Evolutionary conservation across 2,113 vertebrate genomes (phyloP), one percentile per base, ranked within the genome.

Genomic region (Tringa solitaria): DNA sequence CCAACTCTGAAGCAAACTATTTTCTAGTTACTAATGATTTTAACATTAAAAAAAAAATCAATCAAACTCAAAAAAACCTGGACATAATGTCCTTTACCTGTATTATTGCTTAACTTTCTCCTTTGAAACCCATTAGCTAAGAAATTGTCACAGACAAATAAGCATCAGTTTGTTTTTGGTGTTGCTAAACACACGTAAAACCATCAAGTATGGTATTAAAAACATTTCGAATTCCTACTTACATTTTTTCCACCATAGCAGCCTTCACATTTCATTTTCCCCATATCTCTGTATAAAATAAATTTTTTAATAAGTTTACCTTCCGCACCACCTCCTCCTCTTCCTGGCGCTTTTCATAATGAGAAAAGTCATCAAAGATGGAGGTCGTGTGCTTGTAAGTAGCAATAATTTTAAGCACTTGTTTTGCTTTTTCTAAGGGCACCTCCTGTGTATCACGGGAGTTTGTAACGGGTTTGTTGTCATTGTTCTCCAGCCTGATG

Each of bases 401-500:
- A 86, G 99, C 99, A 92, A 99, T 99, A 85, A 99, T 99, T 98
- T 98, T 99, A 95, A 99, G 99, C 98, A 99, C 99, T 98, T 99
- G 99, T 98, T 99, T 99, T 8, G 99, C 99, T 98, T 99, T 99
- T 91, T 99, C 99, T 98, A 99, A 97, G 96, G 99, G 99, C 97
- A 99, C 99, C 98, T 99, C 99, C 98, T 99, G 99, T 43, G 99
- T 99, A 96, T 99, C 99, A 13, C 99, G 99, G 2, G 99, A 99
- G 98, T 99, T 99, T 98, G 99, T 99, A 96, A 99, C 99, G 0
- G 99, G 99, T 98, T 99, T 99, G 98, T 99, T 99, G 98, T 99
- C 99, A 65, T 99, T 99, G 97, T 99, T 99, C 98, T 99, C 99
- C 98, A 99, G 98, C 91, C 99, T 98, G 97, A 99, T 99, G 98